These are phyloP conservation scores for Falcaria lacertinaria DNA, from an alignment of 2,888 invertebrate genomes.

Conservation along the genomic window DNA sequence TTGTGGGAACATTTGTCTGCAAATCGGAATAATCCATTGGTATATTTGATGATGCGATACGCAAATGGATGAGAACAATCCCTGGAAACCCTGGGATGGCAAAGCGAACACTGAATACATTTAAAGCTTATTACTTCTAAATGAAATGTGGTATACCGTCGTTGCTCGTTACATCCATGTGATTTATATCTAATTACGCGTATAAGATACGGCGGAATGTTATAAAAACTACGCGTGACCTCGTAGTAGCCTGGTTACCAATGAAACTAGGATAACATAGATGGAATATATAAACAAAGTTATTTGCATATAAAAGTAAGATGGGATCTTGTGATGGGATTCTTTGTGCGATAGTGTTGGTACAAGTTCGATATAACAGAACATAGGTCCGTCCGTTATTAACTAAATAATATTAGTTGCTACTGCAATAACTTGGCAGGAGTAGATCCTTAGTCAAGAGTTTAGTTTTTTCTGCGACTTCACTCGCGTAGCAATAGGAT, in stretches of 20 bases:
- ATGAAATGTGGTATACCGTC: slow-evolving; percentile 1
- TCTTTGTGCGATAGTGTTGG: background rate
- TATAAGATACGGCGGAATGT: background rate
- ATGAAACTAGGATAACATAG: background rate
- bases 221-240: background rate
- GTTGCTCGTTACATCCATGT: slow-evolving; percentile 8
- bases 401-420: too few relatives aligned
- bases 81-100: background rate
- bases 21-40: slow-evolving; percentile 57
- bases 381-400: too few relatives aligned
- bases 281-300: background rate
- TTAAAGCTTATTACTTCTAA: background rate
- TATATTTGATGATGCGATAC: slow-evolving; percentile 3
- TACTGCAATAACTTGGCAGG: too few relatives aligned
- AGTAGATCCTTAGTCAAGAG: too few relatives aligned
- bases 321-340: too few relatives aligned
- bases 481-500: too few relatives aligned
- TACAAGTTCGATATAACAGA: background rate
- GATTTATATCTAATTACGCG: background rate
- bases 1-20: slow-evolving; percentile 99
- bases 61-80: background rate
- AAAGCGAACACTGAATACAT: background rate
- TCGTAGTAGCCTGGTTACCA: background rate
- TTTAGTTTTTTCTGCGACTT: too few relatives aligned
- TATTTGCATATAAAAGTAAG: background rate